Conservation (phyloP, 2,113 vertebrate genomes). For the Daphoenositta chrysoptera region DNA sequence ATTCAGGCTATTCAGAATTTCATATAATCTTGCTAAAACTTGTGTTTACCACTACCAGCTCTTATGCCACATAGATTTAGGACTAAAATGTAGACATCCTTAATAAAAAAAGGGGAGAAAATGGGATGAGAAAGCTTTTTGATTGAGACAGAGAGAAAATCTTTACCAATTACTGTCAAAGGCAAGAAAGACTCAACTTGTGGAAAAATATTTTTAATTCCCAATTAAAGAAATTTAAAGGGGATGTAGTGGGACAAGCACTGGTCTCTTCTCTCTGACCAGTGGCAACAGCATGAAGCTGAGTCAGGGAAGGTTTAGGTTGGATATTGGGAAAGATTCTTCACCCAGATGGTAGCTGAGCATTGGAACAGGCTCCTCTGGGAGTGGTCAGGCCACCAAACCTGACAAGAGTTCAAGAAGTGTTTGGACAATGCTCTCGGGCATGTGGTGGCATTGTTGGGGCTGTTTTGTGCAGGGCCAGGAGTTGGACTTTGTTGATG, state of each 20-base stretch:
- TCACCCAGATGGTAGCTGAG: neutral
- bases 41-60: neutral
- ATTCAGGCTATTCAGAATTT: neutral
- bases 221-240: neutral
- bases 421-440: neutral
- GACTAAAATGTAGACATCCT: accelerated
- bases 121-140: neutral
- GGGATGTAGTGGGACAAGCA: neutral
- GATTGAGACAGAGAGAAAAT: neutral
- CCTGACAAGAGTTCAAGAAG: neutral
- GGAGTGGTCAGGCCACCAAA: neutral
- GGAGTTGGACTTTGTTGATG: neutral
- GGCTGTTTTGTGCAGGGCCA: neutral
- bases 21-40: neutral
- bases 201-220: neutral
- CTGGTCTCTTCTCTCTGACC: neutral
- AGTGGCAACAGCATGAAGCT: neutral
- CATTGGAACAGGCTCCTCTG: neutral
- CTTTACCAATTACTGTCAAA: neutral
- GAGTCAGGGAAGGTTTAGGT: neutral
- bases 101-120: neutral
- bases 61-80: neutral
- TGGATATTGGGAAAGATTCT: neutral
- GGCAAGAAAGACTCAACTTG: neutral
- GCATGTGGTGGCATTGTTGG: neutral